These are phyloP conservation scores for Drosophila paramelanica DNA, from an alignment of 2,888 invertebrate genomes.

Conservation along the genomic window DNA sequence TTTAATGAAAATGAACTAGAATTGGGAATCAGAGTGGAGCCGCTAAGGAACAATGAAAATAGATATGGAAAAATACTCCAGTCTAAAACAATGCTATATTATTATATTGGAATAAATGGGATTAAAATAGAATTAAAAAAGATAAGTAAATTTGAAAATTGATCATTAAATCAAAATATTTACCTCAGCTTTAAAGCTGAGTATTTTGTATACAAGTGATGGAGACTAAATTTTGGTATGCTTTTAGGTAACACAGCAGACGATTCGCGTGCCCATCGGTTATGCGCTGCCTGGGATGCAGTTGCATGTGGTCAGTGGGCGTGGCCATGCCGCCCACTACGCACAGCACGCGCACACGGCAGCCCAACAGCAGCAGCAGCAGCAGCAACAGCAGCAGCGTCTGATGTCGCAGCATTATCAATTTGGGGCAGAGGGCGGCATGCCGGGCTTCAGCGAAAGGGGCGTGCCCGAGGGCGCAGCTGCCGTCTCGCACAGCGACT, in stretches of 20 bases:
- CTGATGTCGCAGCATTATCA: slow-evolving; percentile 82
- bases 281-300: slow-evolving; percentile 86
- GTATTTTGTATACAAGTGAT: no score
- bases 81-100: no score
- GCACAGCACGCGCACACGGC: slow-evolving; percentile 71
- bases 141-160: no score
- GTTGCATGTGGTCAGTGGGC: slow-evolving; percentile 85
- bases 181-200: no score
- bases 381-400: slow-evolving; percentile 76
- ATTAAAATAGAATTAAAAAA: no score
- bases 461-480: slow-evolving; percentile 91
- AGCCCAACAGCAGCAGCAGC: slow-evolving; percentile 73
- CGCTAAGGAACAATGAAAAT: no score
- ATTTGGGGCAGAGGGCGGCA: slow-evolving; percentile 76
- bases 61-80: no score
- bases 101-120: no score
- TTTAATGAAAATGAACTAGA: no score
- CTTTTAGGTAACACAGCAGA: slow-evolving; percentile 85
- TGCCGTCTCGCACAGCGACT: slow-evolving; percentile 86
- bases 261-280: slow-evolving; percentile 85
- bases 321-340: slow-evolving; percentile 79
- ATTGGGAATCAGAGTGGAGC: no score
- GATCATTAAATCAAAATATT: no score
- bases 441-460: slow-evolving; percentile 86
- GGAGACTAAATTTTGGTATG: neutral